phyloP scores from a whole-genome alignment of 2,888 invertebrate species.

The Drosophila robusta region DNA sequence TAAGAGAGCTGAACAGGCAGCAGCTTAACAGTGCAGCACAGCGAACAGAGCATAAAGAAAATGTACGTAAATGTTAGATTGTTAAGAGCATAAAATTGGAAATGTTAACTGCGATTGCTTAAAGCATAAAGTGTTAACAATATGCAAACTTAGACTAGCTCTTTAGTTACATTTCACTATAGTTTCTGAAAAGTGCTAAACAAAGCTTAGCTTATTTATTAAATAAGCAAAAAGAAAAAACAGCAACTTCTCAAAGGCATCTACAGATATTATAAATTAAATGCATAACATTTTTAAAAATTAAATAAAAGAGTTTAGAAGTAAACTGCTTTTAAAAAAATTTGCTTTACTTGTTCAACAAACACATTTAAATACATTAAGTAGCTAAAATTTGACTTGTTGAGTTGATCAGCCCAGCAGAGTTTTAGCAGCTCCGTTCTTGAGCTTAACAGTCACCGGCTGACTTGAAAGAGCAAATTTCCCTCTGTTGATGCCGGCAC shows the following conservation, averaged over 20 bases:
- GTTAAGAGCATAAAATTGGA: slow-evolving; percentile 28
- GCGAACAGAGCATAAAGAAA: not conserved
- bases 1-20: not conserved
- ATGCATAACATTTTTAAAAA: not conserved
- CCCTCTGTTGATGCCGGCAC: slow-evolving; percentile 57
- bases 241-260: no score
- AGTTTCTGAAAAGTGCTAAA: no score
- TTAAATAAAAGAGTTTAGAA: not conserved
- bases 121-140: not conserved
- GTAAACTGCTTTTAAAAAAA: not conserved
- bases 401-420: slow-evolving; percentile 42
- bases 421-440: slow-evolving; percentile 9
- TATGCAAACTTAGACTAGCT: not conserved
- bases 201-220: no score
- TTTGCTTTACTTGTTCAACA: not conserved
- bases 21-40: slow-evolving; percentile 9
- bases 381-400: slow-evolving; percentile 16
- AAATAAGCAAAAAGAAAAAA: no score
- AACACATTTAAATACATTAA: not conserved
- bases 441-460: slow-evolving; percentile 19
- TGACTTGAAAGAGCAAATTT: slow-evolving; percentile 63
- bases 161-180: no score
- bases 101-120: not conserved
- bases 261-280: no score
- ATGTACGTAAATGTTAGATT: not conserved